A percentile compares a stretch with the other conserved stretches of the same genome.
phyloP scores from a whole-genome alignment of 53 echinoderm and acorn worm species.

The Glandiceps talaboti region DNA sequence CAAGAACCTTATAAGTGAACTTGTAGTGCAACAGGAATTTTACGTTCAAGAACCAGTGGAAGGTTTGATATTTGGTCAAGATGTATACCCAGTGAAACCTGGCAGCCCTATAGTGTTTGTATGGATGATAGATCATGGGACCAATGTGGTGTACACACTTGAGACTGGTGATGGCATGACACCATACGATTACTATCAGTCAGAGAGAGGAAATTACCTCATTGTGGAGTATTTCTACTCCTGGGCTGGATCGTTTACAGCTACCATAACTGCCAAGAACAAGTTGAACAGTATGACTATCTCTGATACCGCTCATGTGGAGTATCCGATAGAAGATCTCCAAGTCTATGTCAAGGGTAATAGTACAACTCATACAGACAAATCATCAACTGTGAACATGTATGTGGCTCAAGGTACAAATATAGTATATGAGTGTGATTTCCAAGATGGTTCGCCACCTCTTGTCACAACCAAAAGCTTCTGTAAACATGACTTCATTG shows the following conservation, averaged over 20 bases:
- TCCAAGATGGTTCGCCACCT: conserved; percentile 52
- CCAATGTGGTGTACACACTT: conserved; percentile 38
- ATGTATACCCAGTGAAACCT: conserved; percentile 40
- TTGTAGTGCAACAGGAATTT: conserved; percentile 26
- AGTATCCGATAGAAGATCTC: conserved; percentile 47
- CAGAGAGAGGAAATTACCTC: conserved; percentile 31
- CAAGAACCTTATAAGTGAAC: conserved; percentile 36
- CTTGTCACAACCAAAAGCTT: conserved; percentile 35
- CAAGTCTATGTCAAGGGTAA: conserved; percentile 50
- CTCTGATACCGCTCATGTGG: conserved; percentile 29
- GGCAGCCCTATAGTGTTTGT: conserved; percentile 18
- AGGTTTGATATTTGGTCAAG: conserved; percentile 26
- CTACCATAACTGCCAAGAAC: conserved; percentile 36
- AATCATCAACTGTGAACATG: conserved; percentile 45
- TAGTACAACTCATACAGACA: conserved; percentile 61
- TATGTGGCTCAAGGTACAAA: conserved; percentile 57
- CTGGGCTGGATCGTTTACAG: conserved; percentile 34
- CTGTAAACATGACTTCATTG: conserved; percentile 73
- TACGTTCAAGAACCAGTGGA: conserved; percentile 55
- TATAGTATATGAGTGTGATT: conserved; percentile 57
- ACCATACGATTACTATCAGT: conserved; percentile 26
- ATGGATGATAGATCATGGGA: conserved; percentile 54
- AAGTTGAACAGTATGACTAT: conserved; percentile 29
- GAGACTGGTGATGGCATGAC: conserved; percentile 46
- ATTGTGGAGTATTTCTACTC: conserved; percentile 35